Base-by-base conservation (phyloP, 2,888 invertebrate genomes). In the Gnatocerus cornutus region DNA sequence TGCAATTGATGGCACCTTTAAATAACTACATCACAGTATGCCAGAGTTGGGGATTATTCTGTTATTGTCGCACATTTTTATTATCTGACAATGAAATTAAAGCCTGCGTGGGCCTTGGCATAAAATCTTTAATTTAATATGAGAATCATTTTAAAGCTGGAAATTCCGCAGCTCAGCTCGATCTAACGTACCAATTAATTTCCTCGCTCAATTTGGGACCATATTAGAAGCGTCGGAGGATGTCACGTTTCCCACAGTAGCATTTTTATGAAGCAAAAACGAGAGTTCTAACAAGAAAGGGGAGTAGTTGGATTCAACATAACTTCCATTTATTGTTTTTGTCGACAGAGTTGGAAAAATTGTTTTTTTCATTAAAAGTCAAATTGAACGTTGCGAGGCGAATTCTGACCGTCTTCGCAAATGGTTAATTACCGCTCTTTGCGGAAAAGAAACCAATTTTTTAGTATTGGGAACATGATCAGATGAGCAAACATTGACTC, bases 161-260 rank as follows among this genome's bases (percentile, higher is more conserved):
- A 46, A 16, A 21, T 27, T 46, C 27, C 14, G 33, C 53, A 8
- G 29, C 37, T 53, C 29, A 37, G 37, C 14, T 53, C 37, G 53
- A 53, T 30, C 37, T 37, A 53, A 33, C 33, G 53, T 33, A 53
- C 53, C 53, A 53, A 53, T 53, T 53, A 53, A 53, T 53, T 53
- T 53, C 37, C 53, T 53, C 37, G 14, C 53, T 53, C 53, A 53
- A 30, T 53, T 53, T 53, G 53, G 37, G 53, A 33, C 53, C 33
- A 12, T 53, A 33, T 53, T 53, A 33, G 29, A 53, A 33, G 53
- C 33, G 33, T 33, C 53, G 37, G 14, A 53, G 27, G 37, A 53
- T 53, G 53, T 53, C 53, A 53, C 13, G 37, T 50, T 33, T 53
- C 37, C 37, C 37, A 13, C 37, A 13, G 13, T 33, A 53, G 37